phyloP scores from a whole-genome alignment of 1,140 invertebrate species.

The Samia ricini region DNA sequence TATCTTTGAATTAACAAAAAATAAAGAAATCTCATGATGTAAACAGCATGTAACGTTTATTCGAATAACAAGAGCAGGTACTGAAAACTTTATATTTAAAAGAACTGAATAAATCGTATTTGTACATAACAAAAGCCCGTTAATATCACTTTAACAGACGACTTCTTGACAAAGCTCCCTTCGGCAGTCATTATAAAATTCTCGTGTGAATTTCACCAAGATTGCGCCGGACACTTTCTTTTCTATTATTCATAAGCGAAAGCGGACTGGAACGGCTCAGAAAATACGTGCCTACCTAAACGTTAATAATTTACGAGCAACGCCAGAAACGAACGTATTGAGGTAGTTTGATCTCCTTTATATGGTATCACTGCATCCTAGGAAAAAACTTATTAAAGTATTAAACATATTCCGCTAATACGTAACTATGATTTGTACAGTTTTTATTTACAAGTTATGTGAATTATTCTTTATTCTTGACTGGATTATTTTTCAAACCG shows the following conservation, averaged over 20 bases:
- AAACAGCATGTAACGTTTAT: too few species aligned
- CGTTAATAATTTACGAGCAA: constrained; percentile 54
- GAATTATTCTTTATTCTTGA: neutral
- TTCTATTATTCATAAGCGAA: constrained; percentile 68
- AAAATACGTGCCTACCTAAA: constrained; percentile 64
- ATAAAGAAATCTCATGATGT: too few species aligned
- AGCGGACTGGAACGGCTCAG: constrained; percentile 59
- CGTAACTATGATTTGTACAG: too few species aligned
- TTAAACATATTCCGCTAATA: too few species aligned
- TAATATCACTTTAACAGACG: neutral
- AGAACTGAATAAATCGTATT: neutral
- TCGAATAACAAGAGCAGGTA: too few species aligned
- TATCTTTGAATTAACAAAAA: too few species aligned
- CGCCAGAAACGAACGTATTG: constrained; percentile 17
- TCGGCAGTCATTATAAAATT: constrained; percentile 18
- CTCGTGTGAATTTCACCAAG: constrained; percentile 36
- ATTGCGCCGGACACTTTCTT: constrained; percentile 61
- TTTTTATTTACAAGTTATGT: neutral
- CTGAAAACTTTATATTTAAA: neutral
- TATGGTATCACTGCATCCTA: neutral
- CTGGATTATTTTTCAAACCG: too few species aligned
- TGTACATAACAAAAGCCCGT: neutral
- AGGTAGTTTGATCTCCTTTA: neutral
- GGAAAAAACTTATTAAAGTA: neutral
- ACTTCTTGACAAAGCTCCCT: neutral